Percentiles rank a stretch among this genome's conserved stretches.
These are phyloP conservation scores for Tuberolachnus salignus DNA, from an alignment of 2,888 invertebrate genomes.

Conservation along the genomic window DNA sequence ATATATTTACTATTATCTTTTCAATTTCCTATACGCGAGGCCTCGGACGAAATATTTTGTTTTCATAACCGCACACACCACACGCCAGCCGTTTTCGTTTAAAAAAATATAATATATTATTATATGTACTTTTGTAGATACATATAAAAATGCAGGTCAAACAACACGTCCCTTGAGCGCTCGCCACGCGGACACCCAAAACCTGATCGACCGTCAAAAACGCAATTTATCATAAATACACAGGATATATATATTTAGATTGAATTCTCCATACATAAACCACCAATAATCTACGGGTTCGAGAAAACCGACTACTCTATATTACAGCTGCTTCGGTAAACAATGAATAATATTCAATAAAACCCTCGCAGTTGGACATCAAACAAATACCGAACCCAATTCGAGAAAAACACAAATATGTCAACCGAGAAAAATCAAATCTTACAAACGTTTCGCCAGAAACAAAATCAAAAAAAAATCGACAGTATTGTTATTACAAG, in stretches of 20 bases:
- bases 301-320: not conserved
- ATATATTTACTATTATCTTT: slow-evolving; percentile 39
- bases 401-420: not conserved
- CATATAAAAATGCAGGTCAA: slow-evolving; percentile 24
- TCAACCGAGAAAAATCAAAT: not conserved
- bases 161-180: not conserved
- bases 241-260: slow-evolving; percentile 24
- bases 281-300: not conserved
- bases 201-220: not conserved
- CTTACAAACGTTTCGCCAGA: no score
- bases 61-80: slow-evolving; percentile 11
- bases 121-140: not conserved
- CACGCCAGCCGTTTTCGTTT: not conserved
- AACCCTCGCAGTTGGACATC: not conserved
- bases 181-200: not conserved
- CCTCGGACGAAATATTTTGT: slow-evolving; percentile 20
- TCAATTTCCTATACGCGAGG: slow-evolving; percentile 32
- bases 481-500: no score
- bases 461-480: no score
- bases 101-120: not conserved
- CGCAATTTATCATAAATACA: slow-evolving; percentile 23
- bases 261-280: slow-evolving; percentile 2
- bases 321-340: not conserved
- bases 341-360: not conserved
- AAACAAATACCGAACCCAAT: not conserved